These are phyloP conservation scores for Kryptopterus vitreolus DNA, from an alignment of 2,797 vertebrate genomes.

Conservation along the genomic window DNA sequence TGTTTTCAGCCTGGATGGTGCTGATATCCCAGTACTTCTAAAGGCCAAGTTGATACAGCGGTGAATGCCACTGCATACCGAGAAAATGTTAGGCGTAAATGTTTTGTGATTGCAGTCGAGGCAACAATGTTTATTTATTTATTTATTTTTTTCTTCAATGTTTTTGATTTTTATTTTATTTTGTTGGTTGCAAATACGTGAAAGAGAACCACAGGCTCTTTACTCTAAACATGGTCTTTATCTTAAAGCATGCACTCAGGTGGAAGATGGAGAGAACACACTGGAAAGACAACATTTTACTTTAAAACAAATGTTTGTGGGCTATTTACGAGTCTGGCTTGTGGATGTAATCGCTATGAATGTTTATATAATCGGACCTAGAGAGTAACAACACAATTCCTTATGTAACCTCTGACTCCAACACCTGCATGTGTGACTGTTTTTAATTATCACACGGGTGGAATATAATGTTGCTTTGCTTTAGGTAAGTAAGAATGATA, in stretches of 20 bases:
- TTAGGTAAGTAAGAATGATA: not conserved
- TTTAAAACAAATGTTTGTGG: slow-evolving; percentile 10
- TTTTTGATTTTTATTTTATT: not conserved
- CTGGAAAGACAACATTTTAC: not conserved
- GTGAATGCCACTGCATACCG: not conserved
- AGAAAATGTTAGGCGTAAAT: slow-evolving; percentile 4
- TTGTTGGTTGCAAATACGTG: not conserved
- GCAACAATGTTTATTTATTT: not conserved
- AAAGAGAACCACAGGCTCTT: not conserved
- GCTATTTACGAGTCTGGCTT: not conserved
- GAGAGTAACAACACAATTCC: slow-evolving; percentile 1
- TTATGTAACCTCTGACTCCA: slow-evolving; percentile 2
- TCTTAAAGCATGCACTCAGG: not conserved
- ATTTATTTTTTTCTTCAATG: too few relatives aligned
- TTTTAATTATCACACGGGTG: not conserved
- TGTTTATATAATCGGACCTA: not conserved
- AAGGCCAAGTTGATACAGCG: not conserved
- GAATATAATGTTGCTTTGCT: not conserved
- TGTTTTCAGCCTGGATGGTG: not conserved
- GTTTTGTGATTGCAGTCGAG: not conserved
- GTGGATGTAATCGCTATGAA: not conserved
- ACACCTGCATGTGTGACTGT: slow-evolving; percentile 9
- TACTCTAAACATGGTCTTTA: not conserved
- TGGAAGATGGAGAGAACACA: not conserved
- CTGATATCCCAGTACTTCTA: not conserved